Conservation (phyloP, 35 echinoderm and acorn worm genomes). For the Hemicentrotus pulcherrimus region DNA sequence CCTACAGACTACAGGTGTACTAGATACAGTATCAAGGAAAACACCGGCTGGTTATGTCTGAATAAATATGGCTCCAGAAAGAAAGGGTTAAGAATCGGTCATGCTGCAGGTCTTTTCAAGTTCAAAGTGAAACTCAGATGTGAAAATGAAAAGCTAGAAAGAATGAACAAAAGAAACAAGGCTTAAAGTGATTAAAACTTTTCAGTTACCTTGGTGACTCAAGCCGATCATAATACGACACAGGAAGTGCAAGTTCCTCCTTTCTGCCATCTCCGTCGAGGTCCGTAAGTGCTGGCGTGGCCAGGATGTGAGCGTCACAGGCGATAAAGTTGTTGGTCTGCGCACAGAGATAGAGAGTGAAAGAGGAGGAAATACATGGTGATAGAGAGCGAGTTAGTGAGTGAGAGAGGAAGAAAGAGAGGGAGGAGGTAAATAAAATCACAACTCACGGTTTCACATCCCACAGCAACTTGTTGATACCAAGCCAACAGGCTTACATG, state of each 20-base stretch:
- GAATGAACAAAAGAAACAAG: not conserved
- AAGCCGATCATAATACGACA: conserved; percentile 74
- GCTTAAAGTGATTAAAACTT: not conserved
- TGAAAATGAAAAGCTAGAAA: not conserved
- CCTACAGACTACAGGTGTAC: not conserved
- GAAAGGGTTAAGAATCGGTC: not conserved
- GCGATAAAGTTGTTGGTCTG: conserved; percentile 40
- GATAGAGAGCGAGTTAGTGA: not conserved
- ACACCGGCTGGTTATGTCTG: not conserved
- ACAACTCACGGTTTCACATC: conserved; percentile 26
- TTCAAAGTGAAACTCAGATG: not conserved
- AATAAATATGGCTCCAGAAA: not conserved
- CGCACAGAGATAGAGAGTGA: conserved; percentile 18
- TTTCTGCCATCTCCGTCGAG: conserved; percentile 72
- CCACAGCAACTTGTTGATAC: conserved; percentile 21
- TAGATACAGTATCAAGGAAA: not conserved
- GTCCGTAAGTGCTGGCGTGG: conserved; percentile 73
- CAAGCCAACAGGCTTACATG: conserved; percentile 21
- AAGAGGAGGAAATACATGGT: conserved; percentile 1
- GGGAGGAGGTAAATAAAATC: not conserved
- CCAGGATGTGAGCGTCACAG: conserved; percentile 68
- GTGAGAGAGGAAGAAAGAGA: not conserved
- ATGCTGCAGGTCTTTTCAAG: not conserved
- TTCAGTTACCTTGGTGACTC: conserved; percentile 40
- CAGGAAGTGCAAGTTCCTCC: conserved; percentile 71